phyloP scores from a whole-genome alignment of 2,888 invertebrate genomes.

The Apotomis betuletana region DNA sequence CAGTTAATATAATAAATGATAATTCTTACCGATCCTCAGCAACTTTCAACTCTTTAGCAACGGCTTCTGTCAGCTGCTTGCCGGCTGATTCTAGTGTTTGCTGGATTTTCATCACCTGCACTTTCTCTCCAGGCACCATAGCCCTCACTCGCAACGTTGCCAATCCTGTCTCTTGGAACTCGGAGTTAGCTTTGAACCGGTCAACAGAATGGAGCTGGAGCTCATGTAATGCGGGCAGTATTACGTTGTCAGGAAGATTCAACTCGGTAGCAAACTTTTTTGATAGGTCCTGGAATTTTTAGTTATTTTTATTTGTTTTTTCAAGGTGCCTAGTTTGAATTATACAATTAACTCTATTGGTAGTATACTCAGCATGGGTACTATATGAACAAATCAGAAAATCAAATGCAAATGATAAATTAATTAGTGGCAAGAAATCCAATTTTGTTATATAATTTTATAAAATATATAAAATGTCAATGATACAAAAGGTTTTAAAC shows the following conservation, averaged over 20 bases:
- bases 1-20: no score
- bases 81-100: conserved; percentile 81
- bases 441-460: no score
- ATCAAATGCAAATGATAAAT: no score
- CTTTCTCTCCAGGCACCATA: conserved; percentile 79
- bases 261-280: conserved; percentile 82
- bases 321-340: no score
- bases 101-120: conserved; percentile 80
- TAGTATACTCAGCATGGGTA: no score
- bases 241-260: conserved; percentile 75
- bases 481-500: no score
- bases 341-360: no score
- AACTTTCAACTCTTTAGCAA: conserved; percentile 78
- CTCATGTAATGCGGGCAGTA: conserved; percentile 83
- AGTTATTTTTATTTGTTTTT: no score
- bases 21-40: conserved; percentile 66
- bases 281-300: conserved; percentile 83
- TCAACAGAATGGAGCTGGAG: conserved; percentile 88
- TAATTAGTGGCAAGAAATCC: no score
- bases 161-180: conserved; percentile 87
- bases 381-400: no score
- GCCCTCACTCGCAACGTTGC: conserved; percentile 89
- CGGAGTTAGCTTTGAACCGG: conserved; percentile 87
- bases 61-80: conserved; percentile 79
- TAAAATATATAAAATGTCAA: no score